Base-by-base conservation (phyloP, 2,797 vertebrate species). In the Anabacerthia variegaticeps region DNA sequence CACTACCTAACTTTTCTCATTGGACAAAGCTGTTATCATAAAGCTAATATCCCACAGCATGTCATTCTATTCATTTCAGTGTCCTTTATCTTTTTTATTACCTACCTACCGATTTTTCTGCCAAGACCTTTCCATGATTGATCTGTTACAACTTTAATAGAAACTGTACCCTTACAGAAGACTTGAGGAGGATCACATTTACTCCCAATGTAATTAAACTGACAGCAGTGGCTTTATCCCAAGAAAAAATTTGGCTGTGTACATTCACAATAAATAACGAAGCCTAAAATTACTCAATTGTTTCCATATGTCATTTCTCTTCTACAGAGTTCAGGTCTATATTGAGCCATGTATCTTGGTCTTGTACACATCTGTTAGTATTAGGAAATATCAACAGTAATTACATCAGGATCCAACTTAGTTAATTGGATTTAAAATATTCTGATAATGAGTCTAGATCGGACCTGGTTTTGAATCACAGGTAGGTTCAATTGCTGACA, bases 51-150 rank as follows among this genome's bases (percentile, higher is more conserved):
- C 58, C 73, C 23, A 1, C 73, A 78, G 20, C 63, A 82, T 85
- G 83, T 79, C 89, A 88, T 92, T 93, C 62, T 58, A 39, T 83
- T 95, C 69, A 90, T 86, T 93, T 92, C 67, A 71, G 62, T 34
- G 69, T 93, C 83, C 69, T 95, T 94, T 96, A 93, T 91, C 92
- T 95, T 85, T 91, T 94, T 96, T 95, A 95, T 96, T 94, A 86
- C 89, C 74, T 73, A 91, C 59, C 51, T 90, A 95, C 84, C 0
- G 48, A 93, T 93, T 96, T 96, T 96, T 94, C 92, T 93, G 94
- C 88, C 92, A 92, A 95, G 89, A 93, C 55, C 73, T 96, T 96
- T 92, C 66, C 51, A 73, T 93, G 89, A 96, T 93, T 95, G 91
- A 96, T 96, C 91, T 94, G 51, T 88, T 96, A 84, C 63, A 93